These are phyloP conservation scores for Brachionus angularis DNA, from an alignment of 1,140 invertebrate genomes.

Conservation along the genomic window DNA sequence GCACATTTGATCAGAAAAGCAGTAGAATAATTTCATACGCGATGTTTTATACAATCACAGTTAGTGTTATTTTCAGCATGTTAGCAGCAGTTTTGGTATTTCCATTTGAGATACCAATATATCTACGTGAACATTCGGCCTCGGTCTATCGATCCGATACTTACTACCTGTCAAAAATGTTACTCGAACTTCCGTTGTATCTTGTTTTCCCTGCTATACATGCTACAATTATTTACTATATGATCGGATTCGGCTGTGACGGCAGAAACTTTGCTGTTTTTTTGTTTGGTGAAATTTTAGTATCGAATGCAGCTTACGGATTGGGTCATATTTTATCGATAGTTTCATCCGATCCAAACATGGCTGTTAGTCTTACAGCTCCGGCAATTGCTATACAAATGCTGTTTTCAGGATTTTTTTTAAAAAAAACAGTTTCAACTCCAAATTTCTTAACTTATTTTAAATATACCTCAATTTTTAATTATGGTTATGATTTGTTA, in stretches of 20 bases:
- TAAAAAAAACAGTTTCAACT: neutral
- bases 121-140: neutral
- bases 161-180: slow-evolving; percentile 37
- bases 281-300: slow-evolving; percentile 2
- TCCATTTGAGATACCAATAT: slow-evolving; percentile 41
- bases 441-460: neutral
- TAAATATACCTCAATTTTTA: slow-evolving; percentile 22
- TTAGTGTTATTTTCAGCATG: slow-evolving; percentile 33
- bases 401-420: slow-evolving; percentile 42
- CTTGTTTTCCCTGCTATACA: slow-evolving; percentile 12
- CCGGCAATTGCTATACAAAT: slow-evolving; percentile 23
- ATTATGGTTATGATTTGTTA: slow-evolving; percentile 28
- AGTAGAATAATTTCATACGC: slow-evolving; percentile 10
- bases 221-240: slow-evolving; percentile 25
- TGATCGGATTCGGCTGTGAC: slow-evolving; percentile 39
- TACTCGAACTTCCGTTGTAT: slow-evolving; percentile 27
- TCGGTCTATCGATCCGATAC: slow-evolving; percentile 40
- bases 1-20: slow-evolving; percentile 9
- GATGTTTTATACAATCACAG: slow-evolving; percentile 28
- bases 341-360: neutral
- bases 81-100: slow-evolving; percentile 37
- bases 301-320: neutral
- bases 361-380: neutral
- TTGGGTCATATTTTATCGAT: slow-evolving; percentile 15
- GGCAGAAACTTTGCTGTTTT: slow-evolving; percentile 22